Base-by-base conservation (phyloP, 2,113 vertebrate species). In the Chlamydotis undulata region DNA sequence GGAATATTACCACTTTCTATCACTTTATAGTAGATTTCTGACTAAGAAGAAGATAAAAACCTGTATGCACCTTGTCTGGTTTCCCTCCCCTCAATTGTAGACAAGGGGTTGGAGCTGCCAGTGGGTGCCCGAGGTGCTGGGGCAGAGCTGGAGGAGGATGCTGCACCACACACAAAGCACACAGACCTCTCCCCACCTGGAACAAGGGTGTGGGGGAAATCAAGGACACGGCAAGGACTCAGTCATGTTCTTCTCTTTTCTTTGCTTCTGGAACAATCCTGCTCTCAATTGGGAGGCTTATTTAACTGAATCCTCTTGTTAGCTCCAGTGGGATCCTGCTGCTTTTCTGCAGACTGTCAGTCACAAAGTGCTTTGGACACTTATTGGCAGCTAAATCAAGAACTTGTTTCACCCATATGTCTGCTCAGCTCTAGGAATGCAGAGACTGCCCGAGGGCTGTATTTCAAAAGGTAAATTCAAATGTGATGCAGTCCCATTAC, bases 401-500 rank as follows among this genome's bases (percentile, higher is more conserved):
- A 95, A 83, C 82, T 73, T 83, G 35, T 60, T 96, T 96, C 88
- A 96, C 88, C 96, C 80, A 71, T 63, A 59, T 14, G 37, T 89
- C 90, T 92, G 35, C 67, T 93, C 67, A 52, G 78, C 70, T 60
- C n/a, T 39, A 90, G 53, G 67, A 96, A 92, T 41, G 71, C 57
- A 74, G 59, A 87, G 21, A 69, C 88, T 93, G 90, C 78, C 88
- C 1, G 57, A 94, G 92, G 95, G 92, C 78, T 96, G 49, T 86
- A 80, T 93, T 92, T 96, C 95, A 93, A 95, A 96, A 88, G n/a
- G 71, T 83, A 83, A 92, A 92, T 92, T 94, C 75, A 88, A 92
- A 93, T 76, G 45, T 29, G 67, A 84, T 41, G 59, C 57, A 61
- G 77, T 85, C 57, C 79, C 79, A 77, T 79, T 93, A 85, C 49